Percentiles rank a stretch among this genome's conserved stretches.
phyloP scores from a whole-genome alignment of 2,113 vertebrate species.

The Microtus montanus region DNA sequence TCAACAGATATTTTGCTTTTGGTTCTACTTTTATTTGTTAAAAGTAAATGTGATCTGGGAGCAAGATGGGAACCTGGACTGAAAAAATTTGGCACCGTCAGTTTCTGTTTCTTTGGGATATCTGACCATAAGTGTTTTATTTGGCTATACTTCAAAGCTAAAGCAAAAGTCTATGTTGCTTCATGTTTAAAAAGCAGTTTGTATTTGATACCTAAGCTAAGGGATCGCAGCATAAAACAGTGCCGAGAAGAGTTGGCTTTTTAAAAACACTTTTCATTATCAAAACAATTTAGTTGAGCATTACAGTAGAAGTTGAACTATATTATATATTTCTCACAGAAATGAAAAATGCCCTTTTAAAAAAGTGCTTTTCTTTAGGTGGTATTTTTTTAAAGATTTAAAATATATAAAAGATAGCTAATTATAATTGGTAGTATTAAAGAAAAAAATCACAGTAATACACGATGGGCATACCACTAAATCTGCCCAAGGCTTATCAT shows the following conservation, averaged over 20 bases:
- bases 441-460: background rate
- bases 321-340: background rate
- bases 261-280: background rate
- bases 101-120: background rate
- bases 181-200: background rate
- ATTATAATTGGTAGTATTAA: background rate
- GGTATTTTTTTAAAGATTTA: background rate
- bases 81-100: background rate
- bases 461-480: background rate
- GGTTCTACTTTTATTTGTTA: background rate
- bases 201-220: background rate
- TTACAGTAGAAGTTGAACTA: background rate
- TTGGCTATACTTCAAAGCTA: background rate
- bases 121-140: background rate
- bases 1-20: background rate
- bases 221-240: background rate
- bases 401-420: background rate
- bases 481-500: background rate
- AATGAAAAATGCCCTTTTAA: slow-evolving; percentile 7
- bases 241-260: background rate
- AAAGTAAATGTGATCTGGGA: background rate
- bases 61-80: background rate
- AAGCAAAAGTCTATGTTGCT: background rate
- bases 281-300: background rate
- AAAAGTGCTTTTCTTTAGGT: background rate